Conservation (phyloP, 1,140 invertebrate species). For the Drosophila ercepeae region DNA sequence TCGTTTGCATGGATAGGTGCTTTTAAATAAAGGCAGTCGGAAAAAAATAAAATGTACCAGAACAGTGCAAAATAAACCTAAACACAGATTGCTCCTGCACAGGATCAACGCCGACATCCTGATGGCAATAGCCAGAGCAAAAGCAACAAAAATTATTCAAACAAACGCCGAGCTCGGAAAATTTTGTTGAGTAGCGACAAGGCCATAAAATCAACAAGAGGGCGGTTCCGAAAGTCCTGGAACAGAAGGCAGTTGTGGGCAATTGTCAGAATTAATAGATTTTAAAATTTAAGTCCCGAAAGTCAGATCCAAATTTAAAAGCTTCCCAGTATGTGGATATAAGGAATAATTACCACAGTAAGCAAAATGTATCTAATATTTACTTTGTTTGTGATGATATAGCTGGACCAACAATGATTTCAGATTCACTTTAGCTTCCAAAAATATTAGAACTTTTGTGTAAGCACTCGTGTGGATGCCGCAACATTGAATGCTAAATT, state of each 20-base stretch:
- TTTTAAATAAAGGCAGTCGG: slow-evolving; percentile 65
- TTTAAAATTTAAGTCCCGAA: too few relatives aligned
- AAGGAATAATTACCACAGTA: too few relatives aligned
- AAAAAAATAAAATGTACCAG: slow-evolving; percentile 32
- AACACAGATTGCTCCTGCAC: slow-evolving; percentile 62
- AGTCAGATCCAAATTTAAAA: too few relatives aligned
- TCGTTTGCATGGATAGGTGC: slow-evolving; percentile 65
- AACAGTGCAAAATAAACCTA: slow-evolving; percentile 65
- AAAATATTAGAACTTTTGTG: slow-evolving; percentile 31
- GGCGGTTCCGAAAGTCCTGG: slow-evolving; percentile 27
- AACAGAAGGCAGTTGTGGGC: background rate
- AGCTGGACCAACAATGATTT: too few relatives aligned
- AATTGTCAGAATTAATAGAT: too few relatives aligned
- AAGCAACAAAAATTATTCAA: slow-evolving; percentile 64
- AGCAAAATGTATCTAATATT: too few relatives aligned
- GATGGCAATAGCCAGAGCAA: slow-evolving; percentile 34
- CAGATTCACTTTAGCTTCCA: slow-evolving; percentile 2
- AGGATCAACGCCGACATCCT: slow-evolving; percentile 25
- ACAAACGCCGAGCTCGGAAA: slow-evolving; percentile 54
- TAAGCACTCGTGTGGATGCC: slow-evolving; percentile 41
- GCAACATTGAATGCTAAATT: slow-evolving; percentile 50
- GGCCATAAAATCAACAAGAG: slow-evolving; percentile 67
- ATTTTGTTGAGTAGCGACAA: slow-evolving; percentile 67
- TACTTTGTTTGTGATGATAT: too few relatives aligned
- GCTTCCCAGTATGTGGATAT: too few relatives aligned